These are phyloP conservation scores for Chrysemys picta DNA, from an alignment of 2,113 vertebrate species.

Conservation along the genomic window DNA sequence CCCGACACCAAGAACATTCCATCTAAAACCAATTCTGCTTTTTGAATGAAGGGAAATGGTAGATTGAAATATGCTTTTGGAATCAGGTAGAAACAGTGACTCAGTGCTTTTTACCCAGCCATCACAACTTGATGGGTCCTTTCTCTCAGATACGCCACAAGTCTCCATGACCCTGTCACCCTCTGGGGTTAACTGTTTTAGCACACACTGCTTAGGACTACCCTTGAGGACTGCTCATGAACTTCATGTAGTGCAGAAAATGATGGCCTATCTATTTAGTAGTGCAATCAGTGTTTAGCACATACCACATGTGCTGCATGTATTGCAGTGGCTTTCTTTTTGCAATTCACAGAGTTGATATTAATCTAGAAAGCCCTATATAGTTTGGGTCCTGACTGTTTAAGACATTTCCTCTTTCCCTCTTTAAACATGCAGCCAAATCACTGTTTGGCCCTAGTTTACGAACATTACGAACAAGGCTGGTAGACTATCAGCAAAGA, in stretches of 20 bases:
- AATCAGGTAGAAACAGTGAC: not conserved
- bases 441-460: accelerated
- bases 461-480: not conserved
- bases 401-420: not conserved
- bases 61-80: not conserved
- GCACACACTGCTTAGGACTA: not conserved
- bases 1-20: not conserved
- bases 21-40: not conserved
- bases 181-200: not conserved
- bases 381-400: not conserved
- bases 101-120: not conserved
- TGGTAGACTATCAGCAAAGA: not conserved
- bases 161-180: not conserved
- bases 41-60: not conserved
- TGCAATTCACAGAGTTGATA: not conserved
- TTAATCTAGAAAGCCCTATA: not conserved
- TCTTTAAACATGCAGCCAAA: not conserved
- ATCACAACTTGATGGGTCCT: not conserved
- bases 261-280: not conserved
- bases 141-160: not conserved
- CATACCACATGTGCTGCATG: not conserved
- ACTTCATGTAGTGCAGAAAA: not conserved
- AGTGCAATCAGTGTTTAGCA: not conserved
- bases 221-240: not conserved
- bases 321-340: not conserved